Percentiles rank a stretch among this genome's conserved stretches.
Conservation (phyloP, 2,888 invertebrate species). For the Luffia ferchaultella region DNA sequence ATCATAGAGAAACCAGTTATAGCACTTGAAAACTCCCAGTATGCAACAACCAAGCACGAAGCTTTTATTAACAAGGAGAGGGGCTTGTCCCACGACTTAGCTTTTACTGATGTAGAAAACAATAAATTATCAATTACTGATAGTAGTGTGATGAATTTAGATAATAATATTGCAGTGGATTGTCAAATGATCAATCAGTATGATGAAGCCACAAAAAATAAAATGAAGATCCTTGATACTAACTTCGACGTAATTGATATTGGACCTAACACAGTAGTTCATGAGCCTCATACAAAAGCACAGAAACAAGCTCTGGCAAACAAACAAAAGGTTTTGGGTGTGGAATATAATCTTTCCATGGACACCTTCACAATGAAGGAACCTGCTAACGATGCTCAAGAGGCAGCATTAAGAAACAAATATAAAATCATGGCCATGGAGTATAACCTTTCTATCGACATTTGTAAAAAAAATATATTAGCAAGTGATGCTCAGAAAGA, state of each 20-base stretch:
- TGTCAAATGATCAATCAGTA: constrained; percentile 23
- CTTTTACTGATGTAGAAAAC: constrained; percentile 36
- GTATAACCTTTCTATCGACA: too few species aligned
- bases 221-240: constrained; percentile 36
- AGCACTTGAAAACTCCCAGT: too few species aligned
- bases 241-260: constrained; percentile 26
- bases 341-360: constrained; percentile 63
- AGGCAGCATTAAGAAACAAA: constrained; percentile 43
- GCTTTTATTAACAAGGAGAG: constrained; percentile 56
- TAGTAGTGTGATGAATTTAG: constrained; percentile 35
- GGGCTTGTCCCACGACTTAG: constrained; percentile 58
- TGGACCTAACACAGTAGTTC: constrained; percentile 7
- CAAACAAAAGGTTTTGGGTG: constrained; percentile 66
- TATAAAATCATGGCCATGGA: too few species aligned
- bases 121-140: constrained; percentile 25
- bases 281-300: constrained; percentile 43
- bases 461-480: constrained; percentile 25
- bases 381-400: constrained; percentile 40
- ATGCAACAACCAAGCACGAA: constrained; percentile 42
- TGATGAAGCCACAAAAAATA: constrained; percentile 42
- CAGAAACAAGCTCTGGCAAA: constrained; percentile 69
- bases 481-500: constrained; percentile 36
- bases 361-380: constrained; percentile 21
- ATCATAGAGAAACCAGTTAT: too few species aligned
- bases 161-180: constrained; percentile 31